Evolutionary conservation across 92 coral and sea anemone species (phyloP), one percentile per base, ranked within the genome.

Genomic region (Blastomussa wellsi): DNA sequence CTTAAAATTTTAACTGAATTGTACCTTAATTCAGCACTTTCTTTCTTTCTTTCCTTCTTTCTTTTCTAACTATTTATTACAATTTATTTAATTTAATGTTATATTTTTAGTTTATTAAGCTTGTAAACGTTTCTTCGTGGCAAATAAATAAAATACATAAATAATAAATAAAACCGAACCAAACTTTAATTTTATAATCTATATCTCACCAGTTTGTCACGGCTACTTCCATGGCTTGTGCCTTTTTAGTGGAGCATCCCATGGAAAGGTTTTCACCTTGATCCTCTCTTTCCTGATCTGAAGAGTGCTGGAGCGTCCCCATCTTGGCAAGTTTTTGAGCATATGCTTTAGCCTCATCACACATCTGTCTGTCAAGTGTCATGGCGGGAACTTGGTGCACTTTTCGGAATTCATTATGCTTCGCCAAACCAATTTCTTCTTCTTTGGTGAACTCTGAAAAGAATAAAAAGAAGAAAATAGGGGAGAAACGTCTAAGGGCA

Each of bases 211-310:
- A 91, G 22, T 31, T 47, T 73, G 28, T 68, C 74, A 76, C 84
- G 5, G 74, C 77, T 76, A 74, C 16, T 59, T 72, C 79, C 37
- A 37, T 31, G 2, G 68, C 11, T 47, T 69, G 51, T 19, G 81
- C 47, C 22, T 26, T 59, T 1, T 51, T 13, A 3, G 91, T 53
- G 17, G 85, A 83, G 17, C 94, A 91, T 41, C 91, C 90, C 88
- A 84, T 81, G 60, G 82, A 89, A 39, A 93, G 90, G 26, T 93
- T 93, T 67, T 93, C 95, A 51, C 93, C 95, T 70, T 91, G 92
- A 7, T 89, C 89, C 1, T 87, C 86, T 16, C 94, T 87, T 38
- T 93, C 89, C 22, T 33, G 32, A 2, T 59, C 82, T 2, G 77
- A 37, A 1, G 95, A 88, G 48, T 90, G 92, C 59, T 75, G 33